Evolutionary conservation across 2,113 vertebrate genomes (phyloP).

Genomic region (Todiramphus chloris): DNA sequence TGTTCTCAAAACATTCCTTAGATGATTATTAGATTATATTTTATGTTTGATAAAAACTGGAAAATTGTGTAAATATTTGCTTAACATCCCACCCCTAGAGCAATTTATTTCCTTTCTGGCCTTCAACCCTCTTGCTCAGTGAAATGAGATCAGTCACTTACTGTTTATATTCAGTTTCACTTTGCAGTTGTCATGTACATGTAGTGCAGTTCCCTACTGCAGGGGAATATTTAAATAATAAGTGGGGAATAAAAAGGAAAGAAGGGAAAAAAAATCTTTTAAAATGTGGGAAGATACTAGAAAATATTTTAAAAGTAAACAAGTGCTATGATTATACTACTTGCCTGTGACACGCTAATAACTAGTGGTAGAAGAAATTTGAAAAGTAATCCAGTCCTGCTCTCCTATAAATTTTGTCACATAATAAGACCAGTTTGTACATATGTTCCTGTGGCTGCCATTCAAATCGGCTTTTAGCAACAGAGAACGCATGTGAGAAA

Average conservation of each 20-base stretch:
- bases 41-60: constrained; percentile 67
- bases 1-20: constrained; percentile 69
- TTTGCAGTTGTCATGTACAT: neutral
- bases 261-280: neutral
- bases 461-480: neutral
- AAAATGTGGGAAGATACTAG: too few relatives aligned
- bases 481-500: neutral
- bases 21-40: constrained; percentile 72
- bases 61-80: constrained; percentile 67
- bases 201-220: neutral
- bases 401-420: neutral
- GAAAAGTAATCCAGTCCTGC: neutral
- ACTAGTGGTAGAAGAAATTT: neutral
- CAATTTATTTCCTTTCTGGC: constrained; percentile 62
- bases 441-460: neutral
- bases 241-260: neutral
- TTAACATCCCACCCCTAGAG: constrained; percentile 61
- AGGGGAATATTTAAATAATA: neutral
- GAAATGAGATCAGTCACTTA: constrained; percentile 53
- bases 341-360: neutral
- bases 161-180: constrained; percentile 58
- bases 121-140: constrained; percentile 47
- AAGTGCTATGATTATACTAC: neutral
- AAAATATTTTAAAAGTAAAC: neutral
- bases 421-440: neutral